Percentiles rank a stretch among this genome's conserved stretches.
phyloP scores from a whole-genome alignment of 2,888 invertebrate genomes.

The Mamestra brassicae region DNA sequence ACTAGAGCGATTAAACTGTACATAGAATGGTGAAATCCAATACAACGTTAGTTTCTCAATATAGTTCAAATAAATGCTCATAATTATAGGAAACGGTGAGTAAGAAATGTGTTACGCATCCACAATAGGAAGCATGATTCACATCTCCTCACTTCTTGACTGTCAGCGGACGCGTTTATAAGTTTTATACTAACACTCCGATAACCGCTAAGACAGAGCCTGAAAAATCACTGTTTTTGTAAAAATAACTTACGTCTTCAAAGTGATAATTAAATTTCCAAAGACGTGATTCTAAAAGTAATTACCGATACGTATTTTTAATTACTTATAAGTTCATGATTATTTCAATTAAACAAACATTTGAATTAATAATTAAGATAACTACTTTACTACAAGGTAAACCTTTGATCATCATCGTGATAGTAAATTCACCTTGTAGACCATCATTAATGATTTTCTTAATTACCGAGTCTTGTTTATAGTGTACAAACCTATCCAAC shows the following conservation, averaged over 20 bases:
- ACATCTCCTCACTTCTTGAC: slow-evolving; percentile 60
- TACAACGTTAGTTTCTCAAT: slow-evolving; percentile 27
- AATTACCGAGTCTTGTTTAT: slow-evolving; percentile 3
- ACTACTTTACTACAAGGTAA: neutral
- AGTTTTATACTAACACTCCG: slow-evolving; percentile 2
- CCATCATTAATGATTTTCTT: slow-evolving; percentile 9
- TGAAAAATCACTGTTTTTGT: neutral
- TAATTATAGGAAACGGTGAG: slow-evolving; percentile 76
- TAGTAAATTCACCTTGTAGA: neutral
- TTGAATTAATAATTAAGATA: slow-evolving; percentile 23
- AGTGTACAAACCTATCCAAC: neutral
- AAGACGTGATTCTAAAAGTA: slow-evolving; percentile 22
- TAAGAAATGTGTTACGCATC: slow-evolving; percentile 77
- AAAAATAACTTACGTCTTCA: neutral
- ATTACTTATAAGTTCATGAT: slow-evolving; percentile 5
- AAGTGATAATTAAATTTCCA: slow-evolving; percentile 1
- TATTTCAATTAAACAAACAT: slow-evolving; percentile 12
- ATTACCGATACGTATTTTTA: neutral
- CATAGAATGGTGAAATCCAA: slow-evolving; percentile 18
- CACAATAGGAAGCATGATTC: slow-evolving; percentile 76
- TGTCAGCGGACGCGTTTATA: slow-evolving; percentile 46
- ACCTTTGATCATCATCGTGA: neutral
- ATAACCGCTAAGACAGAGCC: neutral
- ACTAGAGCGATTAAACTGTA: neutral
- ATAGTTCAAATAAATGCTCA: slow-evolving; percentile 61